Evolutionary conservation across 2,113 vertebrate species (phyloP).

Genomic region (Dicentrarchus labrax): DNA sequence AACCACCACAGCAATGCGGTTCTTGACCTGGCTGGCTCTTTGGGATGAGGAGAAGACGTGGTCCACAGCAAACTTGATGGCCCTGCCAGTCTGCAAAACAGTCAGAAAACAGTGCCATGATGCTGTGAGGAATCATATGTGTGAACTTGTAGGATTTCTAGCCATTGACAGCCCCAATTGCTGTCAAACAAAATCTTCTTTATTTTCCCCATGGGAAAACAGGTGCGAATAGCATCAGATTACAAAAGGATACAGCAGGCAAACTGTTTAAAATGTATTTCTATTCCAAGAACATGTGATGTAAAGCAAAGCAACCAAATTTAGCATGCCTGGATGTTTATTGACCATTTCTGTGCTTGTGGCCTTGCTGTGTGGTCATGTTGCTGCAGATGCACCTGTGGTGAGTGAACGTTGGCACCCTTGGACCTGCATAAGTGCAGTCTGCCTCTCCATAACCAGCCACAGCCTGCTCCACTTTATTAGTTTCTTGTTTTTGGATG

Average conservation of each 20-base stretch:
- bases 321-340: neutral
- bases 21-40: conserved; percentile 78
- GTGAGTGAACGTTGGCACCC: neutral
- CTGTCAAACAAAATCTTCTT: neutral
- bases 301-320: neutral
- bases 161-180: neutral
- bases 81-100: conserved; percentile 82
- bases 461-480: conserved; percentile 9
- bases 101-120: neutral
- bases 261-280: neutral
- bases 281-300: neutral
- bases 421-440: neutral
- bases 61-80: conserved; percentile 86
- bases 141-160: neutral
- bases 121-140: neutral
- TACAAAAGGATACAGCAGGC: neutral
- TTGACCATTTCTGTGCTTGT: conserved; percentile 12
- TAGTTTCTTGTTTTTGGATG: conserved; percentile 13
- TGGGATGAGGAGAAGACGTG: conserved; percentile 84
- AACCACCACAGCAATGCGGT: conserved; percentile 86
- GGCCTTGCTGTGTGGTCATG: conserved; percentile 17
- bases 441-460: conserved; percentile 6
- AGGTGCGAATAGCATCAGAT: neutral
- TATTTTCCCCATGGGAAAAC: neutral
- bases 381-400: conserved; percentile 24